Evolutionary conservation across 1,140 invertebrate species (phyloP).

Genomic region (Trichoplusia ni): DNA sequence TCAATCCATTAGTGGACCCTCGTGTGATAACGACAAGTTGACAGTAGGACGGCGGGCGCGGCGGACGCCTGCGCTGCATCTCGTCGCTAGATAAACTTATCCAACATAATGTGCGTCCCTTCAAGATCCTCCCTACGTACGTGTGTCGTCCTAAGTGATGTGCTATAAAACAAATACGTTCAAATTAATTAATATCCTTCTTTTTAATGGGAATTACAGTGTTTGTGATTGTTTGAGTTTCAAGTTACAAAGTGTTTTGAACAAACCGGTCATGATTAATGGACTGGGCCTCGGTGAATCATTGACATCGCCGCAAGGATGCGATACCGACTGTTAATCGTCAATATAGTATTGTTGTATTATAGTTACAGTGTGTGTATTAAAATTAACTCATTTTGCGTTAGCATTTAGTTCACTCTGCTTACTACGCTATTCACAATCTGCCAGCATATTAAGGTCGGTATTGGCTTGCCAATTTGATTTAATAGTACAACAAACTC

Average conservation of each 20-base stretch:
- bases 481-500: not conserved
- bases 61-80: constrained; percentile 43
- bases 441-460: constrained; percentile 4
- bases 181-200: too few species aligned
- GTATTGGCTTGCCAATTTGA: constrained; percentile 7
- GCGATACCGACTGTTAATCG: constrained; percentile 49
- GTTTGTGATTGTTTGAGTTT: constrained; percentile 26
- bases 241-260: constrained; percentile 33
- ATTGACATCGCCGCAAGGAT: constrained; percentile 54
- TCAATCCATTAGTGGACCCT: constrained; percentile 70
- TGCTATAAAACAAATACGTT: too few species aligned
- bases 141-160: too few species aligned
- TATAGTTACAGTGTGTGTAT: constrained; percentile 16
- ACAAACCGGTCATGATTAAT: constrained; percentile 45
- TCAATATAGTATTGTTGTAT: constrained; percentile 25
- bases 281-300: constrained; percentile 49
- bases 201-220: not conserved
- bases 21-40: constrained; percentile 66
- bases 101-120: constrained; percentile 20
- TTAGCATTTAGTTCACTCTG: not conserved
- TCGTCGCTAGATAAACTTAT: constrained; percentile 28
- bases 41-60: constrained; percentile 50
- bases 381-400: not conserved
- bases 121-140: too few species aligned
- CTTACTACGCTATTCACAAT: not conserved